Evolutionary conservation across 2,113 vertebrate genomes (phyloP).

Genomic region (Sander vitreus): DNA sequence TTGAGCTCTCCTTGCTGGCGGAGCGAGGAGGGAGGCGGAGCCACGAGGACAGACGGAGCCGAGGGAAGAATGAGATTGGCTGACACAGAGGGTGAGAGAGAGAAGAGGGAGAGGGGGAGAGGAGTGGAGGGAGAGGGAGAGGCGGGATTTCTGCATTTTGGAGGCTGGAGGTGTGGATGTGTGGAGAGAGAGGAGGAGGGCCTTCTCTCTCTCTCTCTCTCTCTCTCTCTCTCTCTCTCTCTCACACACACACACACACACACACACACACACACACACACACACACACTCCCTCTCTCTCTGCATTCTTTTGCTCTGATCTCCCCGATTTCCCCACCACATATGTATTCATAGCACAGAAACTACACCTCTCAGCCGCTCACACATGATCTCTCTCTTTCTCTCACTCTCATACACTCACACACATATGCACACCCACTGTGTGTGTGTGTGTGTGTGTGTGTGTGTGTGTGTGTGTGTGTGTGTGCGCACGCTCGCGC

Average conservation of each 20-base stretch:
- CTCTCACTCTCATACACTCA: slow-evolving; percentile 2
- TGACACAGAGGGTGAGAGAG: not conserved
- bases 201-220: not conserved
- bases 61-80: slow-evolving; percentile 59
- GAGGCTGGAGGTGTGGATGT: slow-evolving; percentile 57
- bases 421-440: not conserved
- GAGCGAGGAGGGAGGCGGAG: slow-evolving; percentile 56
- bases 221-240: not conserved
- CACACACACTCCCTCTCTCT: slow-evolving; percentile 3
- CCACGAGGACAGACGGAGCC: slow-evolving; percentile 9
- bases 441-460: not conserved
- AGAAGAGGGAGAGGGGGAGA: not conserved
- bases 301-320: slow-evolving; percentile 65
- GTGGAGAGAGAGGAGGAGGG: slow-evolving; percentile 10
- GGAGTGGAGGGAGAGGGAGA: slow-evolving; percentile 11
- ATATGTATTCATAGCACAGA: slow-evolving; percentile 63
- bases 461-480: slow-evolving; percentile 1
- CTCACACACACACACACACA: not conserved
- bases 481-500: not conserved
- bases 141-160: slow-evolving; percentile 33
- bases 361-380: slow-evolving; percentile 44
- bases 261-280: not conserved
- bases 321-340: slow-evolving; percentile 51
- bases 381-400: slow-evolving; percentile 29
- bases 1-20: slow-evolving; percentile 47